phyloP scores from a whole-genome alignment of 2,113 vertebrate species.

The Garra rufa region DNA sequence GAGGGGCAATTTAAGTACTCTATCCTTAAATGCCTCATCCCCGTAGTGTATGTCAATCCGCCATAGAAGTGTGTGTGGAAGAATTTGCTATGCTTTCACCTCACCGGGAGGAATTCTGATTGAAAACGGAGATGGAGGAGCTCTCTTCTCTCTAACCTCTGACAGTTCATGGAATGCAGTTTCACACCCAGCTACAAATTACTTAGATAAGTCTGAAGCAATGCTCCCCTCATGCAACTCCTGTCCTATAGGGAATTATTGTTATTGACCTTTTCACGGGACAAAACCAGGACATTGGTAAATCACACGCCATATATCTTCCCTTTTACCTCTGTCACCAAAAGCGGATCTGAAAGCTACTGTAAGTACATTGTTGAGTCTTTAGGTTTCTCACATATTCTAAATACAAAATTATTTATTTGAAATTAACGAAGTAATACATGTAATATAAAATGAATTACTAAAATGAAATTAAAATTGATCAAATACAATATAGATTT shows the following conservation, averaged over 20 bases:
- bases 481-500: background rate
- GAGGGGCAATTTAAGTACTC: constrained; percentile 13
- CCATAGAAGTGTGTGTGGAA: constrained; percentile 13
- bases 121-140: constrained; percentile 16
- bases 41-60: background rate
- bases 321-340: background rate
- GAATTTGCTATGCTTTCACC: constrained; percentile 13
- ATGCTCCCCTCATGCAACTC: constrained; percentile 10
- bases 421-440: too few species aligned
- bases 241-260: constrained; percentile 13
- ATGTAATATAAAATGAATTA: too few species aligned
- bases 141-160: constrained; percentile 4
- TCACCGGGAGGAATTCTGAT: constrained; percentile 18
- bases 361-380: background rate
- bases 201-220: constrained; percentile 20
- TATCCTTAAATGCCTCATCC: constrained; percentile 1
- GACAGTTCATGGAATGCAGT: constrained; percentile 28
- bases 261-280: constrained; percentile 22
- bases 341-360: background rate
- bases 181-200: constrained; percentile 36
- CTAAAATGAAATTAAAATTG: background rate
- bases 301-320: constrained; percentile 8
- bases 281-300: constrained; percentile 31
- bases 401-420: background rate
- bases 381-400: background rate